Evolutionary conservation across 2,797 vertebrate species (phyloP), one percentile per base, ranked within the genome.

Genomic region (Leuciscus waleckii): DNA sequence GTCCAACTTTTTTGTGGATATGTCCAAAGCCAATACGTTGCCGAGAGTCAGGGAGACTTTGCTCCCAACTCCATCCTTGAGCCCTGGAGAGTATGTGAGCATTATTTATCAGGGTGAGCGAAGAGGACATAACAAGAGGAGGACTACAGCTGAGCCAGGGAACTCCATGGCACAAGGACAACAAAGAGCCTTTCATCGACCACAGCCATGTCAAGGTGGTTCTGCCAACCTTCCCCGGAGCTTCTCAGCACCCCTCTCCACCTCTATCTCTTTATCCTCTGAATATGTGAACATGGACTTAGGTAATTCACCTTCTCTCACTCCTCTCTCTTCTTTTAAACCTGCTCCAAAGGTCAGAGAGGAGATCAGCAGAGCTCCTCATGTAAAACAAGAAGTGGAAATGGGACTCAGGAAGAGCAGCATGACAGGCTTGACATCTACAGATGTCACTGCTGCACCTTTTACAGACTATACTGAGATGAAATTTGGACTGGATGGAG

Each of bases 1-100:
- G 21, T 91, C 92, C 76, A 94, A 93, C n/a, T 88, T 93, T 82
- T 94, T 94, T 8, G 91, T 93, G 81, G 95, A 96, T 86, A 92
- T 95, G 29, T 92, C 95, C 41, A 96, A 95, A 92, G 94, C 96
- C 41, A 96, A 94, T 91, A 97, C 95, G 1, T 82, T 97, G 75
- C 95, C 95, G 4, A 92, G 95, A 87, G 94, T 94, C 63, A 95
- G 94, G 89, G 95, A 96, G 86, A 94, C 94, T 29, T 91, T 95
- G 2, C 90, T 93, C 7, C 92, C 94, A 5, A 87, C 88, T 1
- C 90, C 84, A 32, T 90, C 95, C 37, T 94, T 93, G 87, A 96
- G 92, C 58, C 92, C 94, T 0, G 95, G 95, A 58, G 96, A 97
- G 84, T 96, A 96, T 77, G 94, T 96, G 78, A 95, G 94, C 83